Conservation (phyloP, 2,797 vertebrate species). For the Rhinogobio ventralis region DNA sequence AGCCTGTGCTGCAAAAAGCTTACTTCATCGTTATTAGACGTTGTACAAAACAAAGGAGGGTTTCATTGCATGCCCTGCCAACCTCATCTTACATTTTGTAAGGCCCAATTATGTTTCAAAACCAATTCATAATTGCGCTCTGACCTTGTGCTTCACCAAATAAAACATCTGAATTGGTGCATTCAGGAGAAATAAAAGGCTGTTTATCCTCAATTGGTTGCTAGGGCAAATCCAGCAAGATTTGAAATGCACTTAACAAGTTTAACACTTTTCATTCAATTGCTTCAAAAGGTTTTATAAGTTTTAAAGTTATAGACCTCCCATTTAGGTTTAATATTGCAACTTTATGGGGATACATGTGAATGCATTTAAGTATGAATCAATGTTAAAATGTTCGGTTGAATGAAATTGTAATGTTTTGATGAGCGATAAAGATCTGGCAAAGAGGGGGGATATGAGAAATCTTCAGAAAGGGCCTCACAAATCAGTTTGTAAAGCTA, state of each 20-base stretch:
- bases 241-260: constrained; percentile 11
- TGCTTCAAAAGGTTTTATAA: background rate
- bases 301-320: background rate
- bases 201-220: constrained; percentile 20
- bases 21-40: constrained; percentile 42
- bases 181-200: constrained; percentile 17
- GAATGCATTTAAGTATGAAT: constrained; percentile 31
- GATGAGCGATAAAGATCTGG: constrained; percentile 49
- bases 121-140: constrained; percentile 25
- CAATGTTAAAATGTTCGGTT: constrained; percentile 15
- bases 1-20: constrained; percentile 36
- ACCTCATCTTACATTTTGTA: constrained; percentile 42
- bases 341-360: constrained; percentile 2
- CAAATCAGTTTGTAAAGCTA: constrained; percentile 37
- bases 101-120: constrained; percentile 38
- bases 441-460: constrained; percentile 33
- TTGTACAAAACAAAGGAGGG: constrained; percentile 42
- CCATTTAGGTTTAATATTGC: background rate
- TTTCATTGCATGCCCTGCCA: constrained; percentile 39
- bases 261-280: background rate
- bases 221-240: background rate
- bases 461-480: constrained; percentile 45
- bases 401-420: constrained; percentile 40
- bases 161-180: constrained; percentile 38
- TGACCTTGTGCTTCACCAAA: constrained; percentile 41